These are phyloP conservation scores for Salmo trutta DNA, from an alignment of 2,797 vertebrate genomes.

Conservation along the genomic window DNA sequence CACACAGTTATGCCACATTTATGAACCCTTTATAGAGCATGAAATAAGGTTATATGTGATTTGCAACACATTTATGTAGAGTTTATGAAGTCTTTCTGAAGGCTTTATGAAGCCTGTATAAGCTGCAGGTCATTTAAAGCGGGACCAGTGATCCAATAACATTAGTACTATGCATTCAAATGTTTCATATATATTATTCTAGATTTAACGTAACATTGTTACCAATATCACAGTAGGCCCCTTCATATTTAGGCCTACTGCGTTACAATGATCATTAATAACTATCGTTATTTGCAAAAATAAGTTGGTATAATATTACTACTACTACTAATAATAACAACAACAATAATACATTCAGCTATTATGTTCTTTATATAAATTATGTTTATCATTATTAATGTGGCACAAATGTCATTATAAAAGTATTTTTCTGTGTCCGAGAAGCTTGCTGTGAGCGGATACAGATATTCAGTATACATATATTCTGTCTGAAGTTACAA, in stretches of 20 bases:
- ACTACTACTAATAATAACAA: too few species aligned
- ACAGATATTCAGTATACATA: conserved; percentile 60
- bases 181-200: neutral
- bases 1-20: too few species aligned
- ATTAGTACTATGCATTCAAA: neutral
- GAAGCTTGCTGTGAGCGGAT: conserved; percentile 51
- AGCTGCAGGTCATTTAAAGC: too few species aligned
- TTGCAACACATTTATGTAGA: too few species aligned
- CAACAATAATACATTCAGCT: neutral
- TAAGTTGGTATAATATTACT: too few species aligned
- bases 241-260: neutral
- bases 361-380: neutral
- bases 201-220: neutral
- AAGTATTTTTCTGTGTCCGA: conserved; percentile 22
- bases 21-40: too few species aligned
- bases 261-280: too few species aligned
- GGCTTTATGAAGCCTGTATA: too few species aligned
- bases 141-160: neutral
- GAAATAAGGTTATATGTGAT: too few species aligned
- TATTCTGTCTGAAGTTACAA: conserved; percentile 66
- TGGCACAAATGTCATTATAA: neutral
- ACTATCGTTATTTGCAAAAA: too few species aligned
- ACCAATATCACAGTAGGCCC: neutral
- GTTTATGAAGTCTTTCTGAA: too few species aligned
- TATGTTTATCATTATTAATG: neutral